Conservation (phyloP, 2,113 vertebrate genomes). For the Axis porcinus region DNA sequence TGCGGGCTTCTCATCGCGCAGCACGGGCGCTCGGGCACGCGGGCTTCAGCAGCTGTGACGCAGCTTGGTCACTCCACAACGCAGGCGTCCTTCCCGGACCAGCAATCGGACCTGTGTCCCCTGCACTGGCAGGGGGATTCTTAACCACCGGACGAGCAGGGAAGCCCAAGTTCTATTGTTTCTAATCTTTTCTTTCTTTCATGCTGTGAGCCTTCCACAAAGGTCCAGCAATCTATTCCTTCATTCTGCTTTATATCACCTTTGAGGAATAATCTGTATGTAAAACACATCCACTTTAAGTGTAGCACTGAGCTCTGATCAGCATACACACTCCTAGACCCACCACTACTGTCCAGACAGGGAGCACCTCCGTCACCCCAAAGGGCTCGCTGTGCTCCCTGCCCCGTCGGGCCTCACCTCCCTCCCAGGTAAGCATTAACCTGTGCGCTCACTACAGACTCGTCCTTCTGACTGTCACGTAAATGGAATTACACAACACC, state of each 20-base stretch:
- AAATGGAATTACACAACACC: neutral
- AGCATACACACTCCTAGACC: neutral
- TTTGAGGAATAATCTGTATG: neutral
- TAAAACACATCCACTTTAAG: neutral
- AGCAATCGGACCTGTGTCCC: neutral
- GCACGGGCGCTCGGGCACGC: fast-evolving
- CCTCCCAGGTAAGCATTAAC: neutral
- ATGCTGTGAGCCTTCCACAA: neutral
- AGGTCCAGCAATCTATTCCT: neutral
- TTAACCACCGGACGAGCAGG: neutral
- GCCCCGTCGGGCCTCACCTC: neutral
- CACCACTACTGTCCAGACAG: neutral
- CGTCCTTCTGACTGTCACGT: neutral
- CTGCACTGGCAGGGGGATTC: neutral
- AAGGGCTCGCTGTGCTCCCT: neutral
- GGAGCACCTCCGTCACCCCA: neutral
- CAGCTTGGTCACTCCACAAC: neutral
- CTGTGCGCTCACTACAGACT: neutral
- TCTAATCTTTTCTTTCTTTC: neutral
- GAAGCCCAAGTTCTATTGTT: neutral
- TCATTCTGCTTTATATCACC: neutral
- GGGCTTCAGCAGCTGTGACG: fast-evolving
- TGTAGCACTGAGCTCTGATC: neutral
- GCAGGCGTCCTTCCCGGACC: neutral
- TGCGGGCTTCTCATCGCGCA: fast-evolving